A percentile compares a stretch with the other conserved stretches of the same genome.
Evolutionary conservation across 2,888 invertebrate genomes (phyloP).

Genomic region (Nineta flava): DNA sequence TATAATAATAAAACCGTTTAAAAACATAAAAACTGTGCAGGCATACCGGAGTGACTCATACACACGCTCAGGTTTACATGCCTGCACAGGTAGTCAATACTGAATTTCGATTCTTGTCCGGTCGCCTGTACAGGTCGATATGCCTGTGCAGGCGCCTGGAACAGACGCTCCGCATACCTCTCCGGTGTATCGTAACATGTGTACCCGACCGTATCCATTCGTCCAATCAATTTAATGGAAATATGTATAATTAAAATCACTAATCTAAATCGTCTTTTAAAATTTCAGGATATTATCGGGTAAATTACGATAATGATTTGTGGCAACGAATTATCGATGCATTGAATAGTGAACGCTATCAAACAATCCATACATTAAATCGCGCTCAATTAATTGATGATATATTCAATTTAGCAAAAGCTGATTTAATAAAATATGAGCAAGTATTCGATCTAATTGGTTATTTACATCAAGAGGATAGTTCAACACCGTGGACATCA

Average conservation of each 20-base stretch:
- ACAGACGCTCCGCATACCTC: too few relatives aligned
- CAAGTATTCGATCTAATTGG: slow-evolving; percentile 46
- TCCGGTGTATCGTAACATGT: too few relatives aligned
- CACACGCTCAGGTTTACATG: too few relatives aligned
- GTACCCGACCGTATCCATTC: too few relatives aligned
- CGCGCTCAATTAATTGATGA: slow-evolving; percentile 70
- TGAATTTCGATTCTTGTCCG: neutral
- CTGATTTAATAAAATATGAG: slow-evolving; percentile 40
- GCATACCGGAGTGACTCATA: too few relatives aligned
- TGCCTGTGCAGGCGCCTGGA: too few relatives aligned
- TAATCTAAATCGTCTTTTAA: neutral
- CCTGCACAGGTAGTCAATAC: too few relatives aligned
- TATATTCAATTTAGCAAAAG: slow-evolving; percentile 54
- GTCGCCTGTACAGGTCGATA: too few relatives aligned
- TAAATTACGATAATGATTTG: slow-evolving; percentile 43
- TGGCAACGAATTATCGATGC: slow-evolving; percentile 35
- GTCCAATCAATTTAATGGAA: too few relatives aligned
- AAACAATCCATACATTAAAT: slow-evolving; percentile 44
- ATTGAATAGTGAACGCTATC: slow-evolving; percentile 28
- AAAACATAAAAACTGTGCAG: too few relatives aligned
- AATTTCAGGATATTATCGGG: slow-evolving; percentile 45
- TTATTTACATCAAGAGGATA: slow-evolving; percentile 50
- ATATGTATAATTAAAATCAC: too few relatives aligned
- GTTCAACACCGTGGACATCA: slow-evolving; percentile 63
- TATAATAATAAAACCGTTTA: too few relatives aligned